These are phyloP conservation scores for Danio aesculapii DNA, from an alignment of 2,797 vertebrate genomes.

Conservation along the genomic window DNA sequence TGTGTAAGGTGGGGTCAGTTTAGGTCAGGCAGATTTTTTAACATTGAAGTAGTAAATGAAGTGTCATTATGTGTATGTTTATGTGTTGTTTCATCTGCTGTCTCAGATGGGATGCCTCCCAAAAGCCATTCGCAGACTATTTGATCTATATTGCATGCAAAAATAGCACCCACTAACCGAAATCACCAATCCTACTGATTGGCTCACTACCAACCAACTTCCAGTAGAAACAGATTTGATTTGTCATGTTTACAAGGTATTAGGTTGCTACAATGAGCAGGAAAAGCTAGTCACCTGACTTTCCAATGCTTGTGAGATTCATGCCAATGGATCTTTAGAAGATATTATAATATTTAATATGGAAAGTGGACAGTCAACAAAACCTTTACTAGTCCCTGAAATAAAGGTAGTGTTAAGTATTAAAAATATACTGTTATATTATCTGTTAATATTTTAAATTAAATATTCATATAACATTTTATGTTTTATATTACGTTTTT, in stretches of 20 bases:
- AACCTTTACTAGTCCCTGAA: neutral
- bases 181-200: neutral
- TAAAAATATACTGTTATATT: too few relatives aligned
- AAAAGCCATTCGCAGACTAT: neutral
- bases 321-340: neutral
- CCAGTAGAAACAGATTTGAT: neutral
- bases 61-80: slow-evolving; percentile 7
- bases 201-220: neutral
- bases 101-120: neutral
- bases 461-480: too few relatives aligned
- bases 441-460: too few relatives aligned
- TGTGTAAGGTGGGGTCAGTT: slow-evolving; percentile 15
- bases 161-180: neutral
- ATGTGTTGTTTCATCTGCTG: neutral
- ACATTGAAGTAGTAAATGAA: slow-evolving; percentile 20
- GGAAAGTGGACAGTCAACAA: neutral
- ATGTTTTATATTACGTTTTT: too few relatives aligned
- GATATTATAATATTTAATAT: neutral
- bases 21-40: slow-evolving; percentile 8
- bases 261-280: neutral
- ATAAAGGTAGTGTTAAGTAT: neutral
- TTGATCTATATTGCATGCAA: neutral
- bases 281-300: neutral
- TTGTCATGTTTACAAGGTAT: neutral
- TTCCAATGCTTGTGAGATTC: neutral